Evolutionary conservation across 2,797 vertebrate genomes (phyloP), one percentile per base, ranked within the genome.

Genomic region (Siniperca undulata): DNA sequence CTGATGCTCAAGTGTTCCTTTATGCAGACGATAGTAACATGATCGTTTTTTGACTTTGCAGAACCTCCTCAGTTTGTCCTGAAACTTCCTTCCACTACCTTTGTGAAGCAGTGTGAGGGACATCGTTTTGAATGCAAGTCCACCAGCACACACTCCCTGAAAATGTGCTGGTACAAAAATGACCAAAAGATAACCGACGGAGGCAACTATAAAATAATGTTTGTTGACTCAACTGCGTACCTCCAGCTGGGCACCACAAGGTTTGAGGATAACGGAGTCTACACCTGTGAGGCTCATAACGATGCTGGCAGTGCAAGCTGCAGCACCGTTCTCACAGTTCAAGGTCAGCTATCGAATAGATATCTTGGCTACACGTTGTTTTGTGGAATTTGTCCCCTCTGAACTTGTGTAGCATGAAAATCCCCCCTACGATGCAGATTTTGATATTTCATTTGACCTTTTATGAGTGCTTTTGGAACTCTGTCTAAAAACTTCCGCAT

Each of bases 241-340:
- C 95, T 99, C 78, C 97, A 99, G 93, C 96, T 99, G 88, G 94
- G 78, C 70, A 92, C 90, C 61, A 93, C 97, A 7, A 92, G 83
- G 68, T 94, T 92, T 64, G 96, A 97, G 20, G 97, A 99, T 69
- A 96, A 95, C 0, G 98, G 97, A 24, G 97, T 98, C 88, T 99
- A 98, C 91, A 98, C 97, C 70, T 99, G 98, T 91, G 98, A 99
- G 95, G 97, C 95, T 88, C 94, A 94, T 24, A 99, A 99, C 80
- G 96, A 97, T 56, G 98, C 98, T 36, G 98, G 98, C 86, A 97
- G 95, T 86, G 95, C 94, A 69, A 97, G 96, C 95, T 99, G 97
- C 91, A 99, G 98, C 93, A 97, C 95, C 38, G 93, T 97, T 60
- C 92, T 99, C 88, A 95, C 95, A 59, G 97, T 98, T 62, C 99